Evolutionary conservation across 2,113 vertebrate species (phyloP).

Genomic region (Corynorhinus townsendii): DNA sequence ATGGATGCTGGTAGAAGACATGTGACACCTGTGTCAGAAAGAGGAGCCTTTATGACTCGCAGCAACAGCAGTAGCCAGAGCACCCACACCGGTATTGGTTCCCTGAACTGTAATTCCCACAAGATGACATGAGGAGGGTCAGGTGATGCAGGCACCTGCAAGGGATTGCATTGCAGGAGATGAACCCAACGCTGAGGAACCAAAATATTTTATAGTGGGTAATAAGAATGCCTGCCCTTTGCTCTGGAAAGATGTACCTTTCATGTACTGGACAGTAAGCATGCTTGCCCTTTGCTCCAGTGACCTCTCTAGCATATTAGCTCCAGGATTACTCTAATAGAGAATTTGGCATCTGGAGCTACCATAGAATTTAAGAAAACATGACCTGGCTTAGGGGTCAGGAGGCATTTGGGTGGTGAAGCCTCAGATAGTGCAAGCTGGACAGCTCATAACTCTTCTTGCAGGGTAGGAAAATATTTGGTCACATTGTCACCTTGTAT

Average conservation of each 20-base stretch:
- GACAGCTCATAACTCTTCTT: background rate
- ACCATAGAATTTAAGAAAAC: background rate
- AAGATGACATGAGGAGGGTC: accelerated
- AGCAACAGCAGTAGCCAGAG: too few species aligned
- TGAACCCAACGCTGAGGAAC: background rate
- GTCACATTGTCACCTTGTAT: background rate
- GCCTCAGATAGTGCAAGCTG: background rate
- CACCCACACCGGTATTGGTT: background rate
- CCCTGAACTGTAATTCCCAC: background rate
- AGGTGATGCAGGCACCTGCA: background rate
- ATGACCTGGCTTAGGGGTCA: background rate
- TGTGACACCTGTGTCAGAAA: background rate
- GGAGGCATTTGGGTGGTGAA: background rate
- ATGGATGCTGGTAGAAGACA: background rate
- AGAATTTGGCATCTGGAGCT: background rate
- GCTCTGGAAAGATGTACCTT: background rate
- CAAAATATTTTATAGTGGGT: background rate
- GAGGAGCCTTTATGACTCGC: background rate
- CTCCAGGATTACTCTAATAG: background rate
- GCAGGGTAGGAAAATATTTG: background rate
- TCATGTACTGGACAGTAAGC: background rate
- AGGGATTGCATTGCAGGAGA: background rate
- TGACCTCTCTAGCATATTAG: background rate
- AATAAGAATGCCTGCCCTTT: background rate
- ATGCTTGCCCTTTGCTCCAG: background rate